Evolutionary conservation across 53 echinoderm and acorn worm species (phyloP), one percentile per base, ranked within the genome.

Genomic region (Temnopleurus reevesii): DNA sequence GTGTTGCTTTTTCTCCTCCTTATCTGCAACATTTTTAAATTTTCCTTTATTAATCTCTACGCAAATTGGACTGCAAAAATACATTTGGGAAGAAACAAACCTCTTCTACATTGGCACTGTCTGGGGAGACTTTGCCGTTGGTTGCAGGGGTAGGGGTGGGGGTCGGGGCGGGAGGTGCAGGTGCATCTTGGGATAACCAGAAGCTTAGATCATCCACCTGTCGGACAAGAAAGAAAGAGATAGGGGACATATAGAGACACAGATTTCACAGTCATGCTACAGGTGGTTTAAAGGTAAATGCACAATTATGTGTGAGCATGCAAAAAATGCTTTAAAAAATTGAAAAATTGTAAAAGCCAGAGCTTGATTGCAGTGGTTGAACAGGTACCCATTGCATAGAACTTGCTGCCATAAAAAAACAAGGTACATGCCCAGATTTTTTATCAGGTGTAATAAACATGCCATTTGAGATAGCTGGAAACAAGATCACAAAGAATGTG

Each of bases 161-260:
- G 80, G 90, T 65, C 27, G 64, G 71, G 71, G 71, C 4, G 28
- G 19, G 6, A 13, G 88, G 81, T 41, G 49, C 47, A 55, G 77
- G 79, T 9, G 84, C 89, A 27, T 93, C 93, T 76, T 96, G 95
- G 49, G 93, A 76, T 47, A 97, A 91, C 97, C 97, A 97, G 94
- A 95, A 97, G 83, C 77, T 95, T 54, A 97, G 29, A 90, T 96
- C 96, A 89, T 97, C 97, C 87, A 91, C 90, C 97, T 97, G 76
- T 19, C 29, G 34, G 53, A 87, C 34, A 71, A 66, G 53, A 31
- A 28, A 45, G 25, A 89, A 45, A 84, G 33, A 53, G n/a, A n/a
- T n/a, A n/a, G n/a, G n/a, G n/a, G n/a, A n/a, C 45, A 81, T 27
- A 77, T 45, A 77, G 19, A 53, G 46, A 51, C 53, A 81, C 4